Evolutionary conservation across 2,888 invertebrate genomes (phyloP), one percentile per base, ranked within the genome.

Genomic region (Pelosia muscerda): DNA sequence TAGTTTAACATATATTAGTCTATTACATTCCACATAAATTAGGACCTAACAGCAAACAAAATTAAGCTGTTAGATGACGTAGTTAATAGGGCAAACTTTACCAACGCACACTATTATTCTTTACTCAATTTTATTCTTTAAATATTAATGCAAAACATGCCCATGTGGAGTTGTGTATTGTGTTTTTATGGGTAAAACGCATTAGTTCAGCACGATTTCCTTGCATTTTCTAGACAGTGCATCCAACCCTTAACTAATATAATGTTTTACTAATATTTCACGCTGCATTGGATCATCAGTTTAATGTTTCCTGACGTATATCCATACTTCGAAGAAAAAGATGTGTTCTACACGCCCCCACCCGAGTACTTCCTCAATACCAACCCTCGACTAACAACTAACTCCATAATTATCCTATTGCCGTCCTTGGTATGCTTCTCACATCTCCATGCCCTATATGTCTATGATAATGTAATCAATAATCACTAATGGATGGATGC

Each of bases 311-410:
- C 89, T 15, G 93, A 93, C 63, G 83, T 91, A 1, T 92, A 90
- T 78, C 92, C 93, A 2, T 93, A 84, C 83, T 90, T 92, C 66
- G 92, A 94, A 74, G 92, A 92, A 13, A 70, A 88, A 34, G 93
- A 92, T 23, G 89, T 89, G 1, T 92, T 87, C 74, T 86, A 90
- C 54, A 87, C 89, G 11, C 92, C 93, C 2, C 93, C 93, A n/a
- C 88, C 90, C 11, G 84, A 83, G 59, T 90, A 79, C 66, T 89
- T 82, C 66, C 89, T 86, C 72, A 90, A 89, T 71, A 81, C 87
- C 25, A 72, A 80, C 42, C 4, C 73, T 0, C 71, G 74, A 64
- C 64, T 72, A 10, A 67, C 34, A 8, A 28, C 53, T 19, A 74
- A 66, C 15, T 2, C 38, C 19, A 56, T 75, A 10, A 11, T 60